Conservation (phyloP, 2,797 vertebrate species). For the Phoebastria nigripes region DNA sequence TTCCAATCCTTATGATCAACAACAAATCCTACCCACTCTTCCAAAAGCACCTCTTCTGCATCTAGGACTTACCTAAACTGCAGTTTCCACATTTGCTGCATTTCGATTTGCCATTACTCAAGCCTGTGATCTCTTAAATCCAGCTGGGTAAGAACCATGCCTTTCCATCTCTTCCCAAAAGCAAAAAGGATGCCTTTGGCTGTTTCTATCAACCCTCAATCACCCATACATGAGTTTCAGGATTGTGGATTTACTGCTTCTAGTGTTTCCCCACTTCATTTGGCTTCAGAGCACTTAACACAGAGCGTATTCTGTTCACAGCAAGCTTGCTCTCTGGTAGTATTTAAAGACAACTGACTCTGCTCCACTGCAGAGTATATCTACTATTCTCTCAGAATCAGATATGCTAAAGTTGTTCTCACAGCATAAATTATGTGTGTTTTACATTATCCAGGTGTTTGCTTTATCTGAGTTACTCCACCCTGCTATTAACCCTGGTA, state of each 20-base stretch:
- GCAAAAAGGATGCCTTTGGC: not conserved
- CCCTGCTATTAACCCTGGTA: conserved; percentile 1
- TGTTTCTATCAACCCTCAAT: not conserved
- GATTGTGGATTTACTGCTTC: not conserved
- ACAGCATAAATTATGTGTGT: not conserved
- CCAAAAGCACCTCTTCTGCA: not conserved
- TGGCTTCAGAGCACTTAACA: not conserved
- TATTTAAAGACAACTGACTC: not conserved
- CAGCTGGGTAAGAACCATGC: not conserved
- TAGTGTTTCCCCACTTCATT: not conserved
- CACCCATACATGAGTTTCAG: not conserved
- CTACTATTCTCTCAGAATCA: not conserved
- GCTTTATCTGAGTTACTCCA: not conserved
- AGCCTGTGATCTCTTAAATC: not conserved
- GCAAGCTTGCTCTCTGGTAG: not conserved
- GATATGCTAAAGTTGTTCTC: not conserved
- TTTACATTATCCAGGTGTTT: not conserved
- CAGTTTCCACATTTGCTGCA: not conserved
- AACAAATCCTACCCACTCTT: not conserved
- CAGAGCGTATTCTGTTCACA: not conserved
- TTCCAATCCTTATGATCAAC: not conserved
- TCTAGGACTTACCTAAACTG: not conserved
- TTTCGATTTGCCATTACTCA: not conserved
- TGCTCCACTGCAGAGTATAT: not conserved
- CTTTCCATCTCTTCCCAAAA: not conserved